These are phyloP conservation scores for Clistopyga incitator DNA, from an alignment of 2,888 invertebrate genomes.

Conservation along the genomic window DNA sequence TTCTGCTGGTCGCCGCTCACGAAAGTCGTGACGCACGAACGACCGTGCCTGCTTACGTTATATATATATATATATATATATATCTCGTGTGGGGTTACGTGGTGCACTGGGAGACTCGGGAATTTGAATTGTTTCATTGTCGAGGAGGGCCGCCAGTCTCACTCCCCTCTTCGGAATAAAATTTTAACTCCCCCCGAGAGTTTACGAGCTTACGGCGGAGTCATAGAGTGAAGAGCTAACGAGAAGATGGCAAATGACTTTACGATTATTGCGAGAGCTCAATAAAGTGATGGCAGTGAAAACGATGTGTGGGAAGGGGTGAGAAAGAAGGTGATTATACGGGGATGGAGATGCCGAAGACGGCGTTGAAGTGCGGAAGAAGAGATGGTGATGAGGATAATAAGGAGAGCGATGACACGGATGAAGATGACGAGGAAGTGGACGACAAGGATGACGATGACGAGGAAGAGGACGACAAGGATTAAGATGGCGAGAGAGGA, in stretches of 20 bases:
- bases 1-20: constrained; percentile 45
- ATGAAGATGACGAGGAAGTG: too few relatives aligned
- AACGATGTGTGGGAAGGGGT: neutral
- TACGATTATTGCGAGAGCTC: neutral
- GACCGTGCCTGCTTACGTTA: constrained; percentile 37
- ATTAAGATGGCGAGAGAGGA: too few relatives aligned
- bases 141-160: constrained; percentile 27
- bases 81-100: constrained; percentile 30
- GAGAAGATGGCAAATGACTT: neutral
- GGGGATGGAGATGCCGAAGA: too few relatives aligned
- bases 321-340: too few relatives aligned
- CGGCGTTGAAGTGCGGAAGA: too few relatives aligned
- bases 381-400: too few relatives aligned
- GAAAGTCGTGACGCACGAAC: constrained; percentile 62
- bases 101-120: constrained; percentile 39
- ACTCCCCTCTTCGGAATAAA: constrained; percentile 19
- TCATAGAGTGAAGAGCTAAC: neutral
- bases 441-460: too few relatives aligned
- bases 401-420: too few relatives aligned
- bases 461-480: too few relatives aligned
- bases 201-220: neutral
- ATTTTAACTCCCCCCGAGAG: neutral
- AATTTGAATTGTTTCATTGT: constrained; percentile 72
- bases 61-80: constrained; percentile 9
- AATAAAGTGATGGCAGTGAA: neutral